A percentile compares a stretch with the other conserved stretches of the same genome.
Conservation (phyloP, 2,888 invertebrate genomes). For the Agonum fuliginosum region DNA sequence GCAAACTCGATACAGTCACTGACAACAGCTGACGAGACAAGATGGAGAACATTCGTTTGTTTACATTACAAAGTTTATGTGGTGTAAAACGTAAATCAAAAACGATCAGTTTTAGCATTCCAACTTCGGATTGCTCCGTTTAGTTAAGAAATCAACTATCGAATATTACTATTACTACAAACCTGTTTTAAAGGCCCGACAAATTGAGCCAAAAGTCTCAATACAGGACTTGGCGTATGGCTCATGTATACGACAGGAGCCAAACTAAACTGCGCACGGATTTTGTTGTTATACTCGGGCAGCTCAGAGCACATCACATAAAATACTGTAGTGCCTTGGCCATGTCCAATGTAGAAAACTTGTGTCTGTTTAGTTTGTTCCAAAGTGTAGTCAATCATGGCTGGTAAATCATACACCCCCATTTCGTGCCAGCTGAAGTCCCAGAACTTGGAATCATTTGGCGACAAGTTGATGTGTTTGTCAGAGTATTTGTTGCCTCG, state of each 20-base stretch:
- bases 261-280: slow-evolving; percentile 80
- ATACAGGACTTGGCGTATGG: slow-evolving; percentile 71
- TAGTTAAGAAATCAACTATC: too few relatives aligned
- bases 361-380: slow-evolving; percentile 75
- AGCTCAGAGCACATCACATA: slow-evolving; percentile 80
- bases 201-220: slow-evolving; percentile 66
- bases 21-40: too few relatives aligned
- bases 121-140: too few relatives aligned
- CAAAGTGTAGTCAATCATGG: slow-evolving; percentile 86
- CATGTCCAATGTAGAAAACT: slow-evolving; percentile 88
- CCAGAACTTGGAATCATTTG: slow-evolving; percentile 66
- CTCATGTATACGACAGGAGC: slow-evolving; percentile 82
- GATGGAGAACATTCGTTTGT: too few relatives aligned
- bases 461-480: slow-evolving; percentile 71
- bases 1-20: too few relatives aligned
- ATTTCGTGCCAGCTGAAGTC: slow-evolving; percentile 87
- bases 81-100: too few relatives aligned
- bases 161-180: too few relatives aligned
- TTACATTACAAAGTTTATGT: too few relatives aligned
- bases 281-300: slow-evolving; percentile 81
- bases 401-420: slow-evolving; percentile 85
- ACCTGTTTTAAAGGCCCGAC: too few relatives aligned
- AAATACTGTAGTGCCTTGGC: slow-evolving; percentile 83
- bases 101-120: too few relatives aligned
- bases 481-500: slow-evolving; percentile 77